phyloP scores from a whole-genome alignment of 1,140 invertebrate species.

The Bombus terrestris region DNA sequence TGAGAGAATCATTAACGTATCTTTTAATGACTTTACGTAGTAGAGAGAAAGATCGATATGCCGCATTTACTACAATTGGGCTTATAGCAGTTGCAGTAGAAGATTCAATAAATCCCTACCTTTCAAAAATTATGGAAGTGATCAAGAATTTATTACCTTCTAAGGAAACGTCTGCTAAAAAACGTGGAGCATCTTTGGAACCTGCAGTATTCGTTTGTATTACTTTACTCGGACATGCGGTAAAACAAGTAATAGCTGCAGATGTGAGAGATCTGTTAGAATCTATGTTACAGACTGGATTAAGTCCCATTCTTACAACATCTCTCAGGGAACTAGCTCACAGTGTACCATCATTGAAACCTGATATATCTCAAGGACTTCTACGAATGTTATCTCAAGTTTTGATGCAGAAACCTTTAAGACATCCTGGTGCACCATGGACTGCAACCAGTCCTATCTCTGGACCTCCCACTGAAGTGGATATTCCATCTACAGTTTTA shows the following conservation, averaged over 20 bases:
- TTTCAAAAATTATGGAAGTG: constrained; percentile 93
- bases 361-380: constrained; percentile 95
- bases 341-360: constrained; percentile 93
- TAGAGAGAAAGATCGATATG: constrained; percentile 91
- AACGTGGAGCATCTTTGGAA: constrained; percentile 88
- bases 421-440: constrained; percentile 90
- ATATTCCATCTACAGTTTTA: constrained; percentile 93
- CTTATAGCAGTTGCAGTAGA: constrained; percentile 95
- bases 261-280: constrained; percentile 95
- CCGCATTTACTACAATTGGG: constrained; percentile 95
- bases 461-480: constrained; percentile 80
- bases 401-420: constrained; percentile 93
- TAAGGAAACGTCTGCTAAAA: constrained; percentile 89
- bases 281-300: constrained; percentile 94
- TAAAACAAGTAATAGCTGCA: constrained; percentile 88
- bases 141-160: constrained; percentile 92
- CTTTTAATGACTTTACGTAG: constrained; percentile 89
- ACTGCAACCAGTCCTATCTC: constrained; percentile 76
- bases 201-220: constrained; percentile 97
- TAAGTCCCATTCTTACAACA: constrained; percentile 95
- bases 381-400: constrained; percentile 94
- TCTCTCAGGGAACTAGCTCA: constrained; percentile 95
- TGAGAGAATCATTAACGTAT: constrained; percentile 90
- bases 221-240: constrained; percentile 94
- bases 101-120: constrained; percentile 90